Percentiles rank a stretch among this genome's conserved stretches.
These are phyloP conservation scores for Mellilla xanthometata DNA, from an alignment of 2,888 invertebrate species.

Conservation along the genomic window DNA sequence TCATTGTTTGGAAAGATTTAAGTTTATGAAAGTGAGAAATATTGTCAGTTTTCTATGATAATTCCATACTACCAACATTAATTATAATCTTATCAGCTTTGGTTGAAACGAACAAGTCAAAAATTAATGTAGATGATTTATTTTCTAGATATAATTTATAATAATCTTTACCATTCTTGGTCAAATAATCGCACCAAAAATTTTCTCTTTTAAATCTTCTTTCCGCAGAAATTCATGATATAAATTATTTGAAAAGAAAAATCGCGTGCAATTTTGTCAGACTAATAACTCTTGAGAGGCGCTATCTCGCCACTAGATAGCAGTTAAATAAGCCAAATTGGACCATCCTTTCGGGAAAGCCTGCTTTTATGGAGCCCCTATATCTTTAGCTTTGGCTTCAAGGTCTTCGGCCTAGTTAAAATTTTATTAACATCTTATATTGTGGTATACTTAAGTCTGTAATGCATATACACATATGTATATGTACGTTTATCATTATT, in stretches of 20 bases:
- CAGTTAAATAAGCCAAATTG: slow-evolving; percentile 75
- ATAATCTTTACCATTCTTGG: neutral
- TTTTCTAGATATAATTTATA: neutral
- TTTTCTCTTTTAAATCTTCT: slow-evolving; percentile 7
- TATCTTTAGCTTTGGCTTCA: slow-evolving; percentile 53
- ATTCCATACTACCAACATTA: no score
- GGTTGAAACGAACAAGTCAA: no score
- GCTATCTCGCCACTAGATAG: slow-evolving; percentile 61
- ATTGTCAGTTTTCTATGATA: no score
- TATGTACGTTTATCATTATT: no score
- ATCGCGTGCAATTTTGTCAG: slow-evolving; percentile 60
- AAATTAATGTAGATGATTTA: no score
- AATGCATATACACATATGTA: no score
- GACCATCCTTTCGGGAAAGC: slow-evolving; percentile 56
- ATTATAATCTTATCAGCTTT: no score
- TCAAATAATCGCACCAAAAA: slow-evolving; percentile 2
- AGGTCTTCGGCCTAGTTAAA: no score
- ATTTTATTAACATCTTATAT: no score
- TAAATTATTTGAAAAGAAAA: slow-evolving; percentile 59
- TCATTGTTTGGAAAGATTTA: slow-evolving; percentile 4
- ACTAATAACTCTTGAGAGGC: slow-evolving; percentile 63
- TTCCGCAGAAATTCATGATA: slow-evolving; percentile 22
- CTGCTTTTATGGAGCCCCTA: slow-evolving; percentile 58
- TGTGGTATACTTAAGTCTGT: no score
- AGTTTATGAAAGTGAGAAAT: no score